A percentile compares a stretch with the other conserved stretches of the same genome.
Conservation (phyloP, 2,113 vertebrate genomes). For the Pituophis catenifer region DNA sequence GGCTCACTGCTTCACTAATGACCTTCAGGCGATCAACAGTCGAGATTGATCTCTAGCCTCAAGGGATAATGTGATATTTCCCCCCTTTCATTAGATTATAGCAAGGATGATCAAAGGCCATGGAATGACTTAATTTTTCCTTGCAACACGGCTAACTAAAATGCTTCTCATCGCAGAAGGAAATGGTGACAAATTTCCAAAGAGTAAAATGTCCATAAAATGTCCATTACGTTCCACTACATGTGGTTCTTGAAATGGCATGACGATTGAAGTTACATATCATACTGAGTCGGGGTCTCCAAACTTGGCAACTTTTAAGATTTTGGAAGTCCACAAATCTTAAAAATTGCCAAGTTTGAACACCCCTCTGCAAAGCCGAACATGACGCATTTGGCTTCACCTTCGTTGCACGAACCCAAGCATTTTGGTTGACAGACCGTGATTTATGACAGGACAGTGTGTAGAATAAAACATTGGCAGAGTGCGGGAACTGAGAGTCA, state of each 20-base stretch:
- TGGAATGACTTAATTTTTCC: constrained; percentile 33
- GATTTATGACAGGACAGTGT: background rate
- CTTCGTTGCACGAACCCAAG: background rate
- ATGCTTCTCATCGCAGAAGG: accelerated
- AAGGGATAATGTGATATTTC: background rate
- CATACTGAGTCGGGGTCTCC: background rate
- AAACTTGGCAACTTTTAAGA: no score
- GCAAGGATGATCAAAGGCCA: constrained; percentile 41
- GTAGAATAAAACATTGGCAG: background rate
- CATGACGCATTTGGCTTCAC: background rate
- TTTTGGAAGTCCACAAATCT: background rate
- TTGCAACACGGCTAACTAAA: background rate
- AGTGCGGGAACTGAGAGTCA: background rate
- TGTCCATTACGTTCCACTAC: background rate
- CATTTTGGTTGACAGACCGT: background rate
- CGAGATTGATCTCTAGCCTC: background rate
- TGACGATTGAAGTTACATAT: background rate
- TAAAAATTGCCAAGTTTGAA: background rate
- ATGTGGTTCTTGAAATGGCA: background rate
- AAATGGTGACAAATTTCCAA: background rate
- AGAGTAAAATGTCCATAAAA: background rate
- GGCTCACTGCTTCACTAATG: constrained; percentile 5
- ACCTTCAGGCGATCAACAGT: constrained; percentile 43
- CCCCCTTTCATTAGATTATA: constrained; percentile 11
- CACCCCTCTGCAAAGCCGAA: background rate